Evolutionary conservation across 2,113 vertebrate species (phyloP).

Genomic region (Triplophysa dalaica): DNA sequence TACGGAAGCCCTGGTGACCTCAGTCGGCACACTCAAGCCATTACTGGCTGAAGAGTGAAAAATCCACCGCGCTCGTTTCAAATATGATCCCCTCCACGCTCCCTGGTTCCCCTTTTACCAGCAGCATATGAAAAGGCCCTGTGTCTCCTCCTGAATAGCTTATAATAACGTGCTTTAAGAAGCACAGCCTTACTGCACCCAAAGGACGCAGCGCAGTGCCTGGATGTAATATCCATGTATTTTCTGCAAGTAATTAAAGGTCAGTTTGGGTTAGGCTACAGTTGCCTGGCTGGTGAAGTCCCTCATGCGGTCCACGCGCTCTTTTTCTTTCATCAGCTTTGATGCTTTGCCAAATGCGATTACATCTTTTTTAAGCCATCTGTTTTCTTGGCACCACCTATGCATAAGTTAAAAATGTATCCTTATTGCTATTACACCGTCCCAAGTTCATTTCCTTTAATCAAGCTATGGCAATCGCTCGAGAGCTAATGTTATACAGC

Average conservation of each 20-base stretch:
- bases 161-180: constrained; percentile 79
- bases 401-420: constrained; percentile 33
- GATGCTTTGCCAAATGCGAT: constrained; percentile 71
- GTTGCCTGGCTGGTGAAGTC: constrained; percentile 65
- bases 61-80: constrained; percentile 75
- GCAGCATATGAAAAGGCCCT: constrained; percentile 67
- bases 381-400: constrained; percentile 57
- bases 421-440: constrained; percentile 9
- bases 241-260: constrained; percentile 77
- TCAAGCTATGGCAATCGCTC: constrained; percentile 6
- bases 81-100: constrained; percentile 65
- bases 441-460: constrained; percentile 20
- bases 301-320: constrained; percentile 39
- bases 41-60: constrained; percentile 69
- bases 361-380: constrained; percentile 68
- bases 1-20: constrained; percentile 67
- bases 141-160: constrained; percentile 74
- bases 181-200: constrained; percentile 68
- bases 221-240: constrained; percentile 71
- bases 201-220: constrained; percentile 64
- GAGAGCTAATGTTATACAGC: constrained; percentile 1
- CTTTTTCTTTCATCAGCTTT: constrained; percentile 51
- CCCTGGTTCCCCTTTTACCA: constrained; percentile 58
- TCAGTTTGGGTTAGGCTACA: constrained; percentile 70
- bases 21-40: constrained; percentile 69